Evolutionary conservation across 1,140 invertebrate genomes (phyloP), one percentile per base, ranked within the genome.

Genomic region (Caenorhabditis latens): DNA sequence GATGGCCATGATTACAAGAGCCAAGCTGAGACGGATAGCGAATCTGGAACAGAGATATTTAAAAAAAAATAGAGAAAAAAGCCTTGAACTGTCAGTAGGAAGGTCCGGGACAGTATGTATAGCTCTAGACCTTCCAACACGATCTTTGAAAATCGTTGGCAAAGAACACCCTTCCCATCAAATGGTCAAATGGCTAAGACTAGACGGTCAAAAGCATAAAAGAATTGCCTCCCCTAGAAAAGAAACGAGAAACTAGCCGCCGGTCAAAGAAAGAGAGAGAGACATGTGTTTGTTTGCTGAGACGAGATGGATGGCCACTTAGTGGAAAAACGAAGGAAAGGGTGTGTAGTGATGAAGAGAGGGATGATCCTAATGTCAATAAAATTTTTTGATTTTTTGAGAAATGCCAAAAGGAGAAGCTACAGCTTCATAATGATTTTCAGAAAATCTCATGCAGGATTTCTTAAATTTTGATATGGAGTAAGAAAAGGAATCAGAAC

Each of bases 11-110:
- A 87, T 86, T n/a, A 91, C 75, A 21, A 88, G 57, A 42, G 83
- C 90, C 79, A 86, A 71, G 58, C 90, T 83, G 40, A 90, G 50
- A 58, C 90, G 91, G 32, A 88, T 84, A 46, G 87, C 46, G 42
- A 90, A 88, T 85, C 90, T 90, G 82, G 42, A 89, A 86, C 24
- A 75, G 16, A 83, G 11, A 4, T 8, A 21, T 21, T 82, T 8
- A 46, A 13, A 53, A 13, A 53, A 53, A 50, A 50, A 32, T 1
- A 32, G 32, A 32, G 32, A 32, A 32, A 40, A 65, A 19, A 40
- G n/a, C n/a, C n/a, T n/a, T n/a, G n/a, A n/a, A n/a, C n/a, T n/a
- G n/a, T n/a, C n/a, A n/a, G n/a, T n/a, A n/a, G n/a, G 13, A 65
- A 14, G 2, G 40, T 32, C 4, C 11, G 7, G 40, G 63, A 40